These are phyloP conservation scores for Dreissena rostriformis DNA, from an alignment of 1,140 invertebrate genomes.

Conservation along the genomic window DNA sequence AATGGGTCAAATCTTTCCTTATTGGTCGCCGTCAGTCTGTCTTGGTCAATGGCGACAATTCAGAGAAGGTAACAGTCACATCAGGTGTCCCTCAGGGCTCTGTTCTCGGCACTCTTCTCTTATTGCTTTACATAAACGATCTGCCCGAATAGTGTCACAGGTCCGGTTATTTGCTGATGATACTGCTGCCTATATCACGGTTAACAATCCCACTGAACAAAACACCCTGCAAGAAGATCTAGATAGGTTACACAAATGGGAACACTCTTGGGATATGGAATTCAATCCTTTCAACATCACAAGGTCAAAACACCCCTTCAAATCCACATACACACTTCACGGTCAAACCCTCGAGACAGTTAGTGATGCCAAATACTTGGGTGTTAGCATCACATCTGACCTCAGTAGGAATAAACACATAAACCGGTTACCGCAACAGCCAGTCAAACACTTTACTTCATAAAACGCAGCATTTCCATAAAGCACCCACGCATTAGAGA, in stretches of 20 bases:
- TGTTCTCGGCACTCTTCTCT: constrained; percentile 7
- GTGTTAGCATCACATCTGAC: neutral
- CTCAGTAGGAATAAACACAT: constrained; percentile 31
- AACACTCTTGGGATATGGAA: constrained; percentile 12
- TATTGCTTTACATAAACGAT: constrained; percentile 28
- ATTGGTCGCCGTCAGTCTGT: neutral
- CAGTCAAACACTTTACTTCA: constrained; percentile 16
- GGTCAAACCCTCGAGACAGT: no score
- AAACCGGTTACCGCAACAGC: constrained; percentile 26
- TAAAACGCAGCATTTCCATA: constrained; percentile 4
- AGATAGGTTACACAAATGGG: constrained; percentile 5
- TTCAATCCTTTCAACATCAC: constrained; percentile 21
- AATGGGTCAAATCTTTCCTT: no score
- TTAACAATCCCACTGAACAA: neutral
- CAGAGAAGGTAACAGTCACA: constrained; percentile 12
- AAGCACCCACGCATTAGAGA: constrained; percentile 20
- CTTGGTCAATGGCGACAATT: neutral
- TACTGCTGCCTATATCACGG: neutral
- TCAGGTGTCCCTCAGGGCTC: constrained; percentile 20
- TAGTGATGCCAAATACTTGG: constrained; percentile 12
- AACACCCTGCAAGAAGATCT: neutral
- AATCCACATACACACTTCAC: no score
- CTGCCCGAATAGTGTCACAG: constrained; percentile 23
- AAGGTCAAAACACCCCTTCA: neutral
- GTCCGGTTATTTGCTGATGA: constrained; percentile 19